A percentile compares a stretch with the other conserved stretches of the same genome.
Conservation (phyloP, 2,888 invertebrate species). For the Villa cingulata region DNA sequence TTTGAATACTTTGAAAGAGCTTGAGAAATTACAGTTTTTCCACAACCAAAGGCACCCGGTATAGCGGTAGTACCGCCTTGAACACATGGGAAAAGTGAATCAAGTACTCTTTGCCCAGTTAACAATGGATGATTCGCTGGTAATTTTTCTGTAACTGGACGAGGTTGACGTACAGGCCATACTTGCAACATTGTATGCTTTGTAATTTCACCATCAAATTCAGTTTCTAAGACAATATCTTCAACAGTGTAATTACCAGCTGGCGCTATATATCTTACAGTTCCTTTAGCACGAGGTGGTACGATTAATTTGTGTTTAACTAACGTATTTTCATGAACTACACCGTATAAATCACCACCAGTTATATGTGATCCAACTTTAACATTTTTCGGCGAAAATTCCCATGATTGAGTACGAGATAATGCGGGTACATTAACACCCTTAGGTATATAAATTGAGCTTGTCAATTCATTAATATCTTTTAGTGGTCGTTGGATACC, state of each 20-base stretch:
- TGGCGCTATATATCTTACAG: constrained; percentile 88
- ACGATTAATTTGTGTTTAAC: constrained; percentile 95
- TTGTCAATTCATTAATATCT: constrained; percentile 86
- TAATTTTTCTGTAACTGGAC: constrained; percentile 93
- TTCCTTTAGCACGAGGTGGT: constrained; percentile 89
- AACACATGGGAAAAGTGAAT: constrained; percentile 97
- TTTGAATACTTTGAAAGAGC: constrained; percentile 99
- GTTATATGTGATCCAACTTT: constrained; percentile 96
- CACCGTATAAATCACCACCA: constrained; percentile 92
- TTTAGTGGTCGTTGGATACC: constrained; percentile 98
- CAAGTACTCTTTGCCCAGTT: constrained; percentile 95
- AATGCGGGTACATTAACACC: constrained; percentile 92
- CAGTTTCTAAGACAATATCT: constrained; percentile 93
- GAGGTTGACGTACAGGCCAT: constrained; percentile 97
- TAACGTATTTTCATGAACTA: constrained; percentile 93
- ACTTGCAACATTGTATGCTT: constrained; percentile 96
- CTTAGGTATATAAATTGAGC: constrained; percentile 98
- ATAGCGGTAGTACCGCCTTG: constrained; percentile 98
- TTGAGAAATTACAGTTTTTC: constrained; percentile 99
- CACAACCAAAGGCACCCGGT: constrained; percentile 99
- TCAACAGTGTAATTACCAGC: constrained; percentile 87
- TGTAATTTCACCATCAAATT: constrained; percentile 91
- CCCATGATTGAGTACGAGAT: constrained; percentile 72
- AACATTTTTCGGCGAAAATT: constrained; percentile 74
- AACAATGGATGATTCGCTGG: constrained; percentile 97